These are phyloP conservation scores for Uria aalge DNA, from an alignment of 2,113 vertebrate species.

Conservation along the genomic window DNA sequence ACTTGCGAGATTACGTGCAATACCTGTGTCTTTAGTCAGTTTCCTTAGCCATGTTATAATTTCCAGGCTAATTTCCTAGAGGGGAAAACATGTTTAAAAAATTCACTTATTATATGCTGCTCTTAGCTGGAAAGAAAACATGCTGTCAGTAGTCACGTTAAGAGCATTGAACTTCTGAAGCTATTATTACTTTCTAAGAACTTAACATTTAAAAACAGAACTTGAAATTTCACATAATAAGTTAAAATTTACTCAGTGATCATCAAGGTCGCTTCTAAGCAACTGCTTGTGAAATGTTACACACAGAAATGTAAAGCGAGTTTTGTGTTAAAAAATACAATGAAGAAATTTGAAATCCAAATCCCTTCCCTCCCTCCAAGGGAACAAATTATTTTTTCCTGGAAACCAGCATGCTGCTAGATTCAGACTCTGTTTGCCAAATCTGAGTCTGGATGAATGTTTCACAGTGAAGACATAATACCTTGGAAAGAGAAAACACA, in stretches of 20 bases:
- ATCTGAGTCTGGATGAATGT: slow-evolving; percentile 4
- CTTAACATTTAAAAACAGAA: background rate
- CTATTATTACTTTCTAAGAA: background rate
- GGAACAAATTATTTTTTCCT: slow-evolving; percentile 29
- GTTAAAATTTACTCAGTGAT: background rate
- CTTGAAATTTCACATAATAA: background rate
- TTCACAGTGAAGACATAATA: slow-evolving; percentile 12
- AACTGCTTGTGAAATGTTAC: background rate
- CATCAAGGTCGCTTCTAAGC: background rate
- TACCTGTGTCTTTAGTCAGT: background rate
- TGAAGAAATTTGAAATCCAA: background rate
- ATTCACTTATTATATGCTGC: background rate
- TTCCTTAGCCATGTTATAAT: background rate
- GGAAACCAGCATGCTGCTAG: background rate
- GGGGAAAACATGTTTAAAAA: background rate
- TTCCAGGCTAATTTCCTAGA: background rate
- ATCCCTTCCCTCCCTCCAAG: background rate
- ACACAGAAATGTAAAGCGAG: background rate
- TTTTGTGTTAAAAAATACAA: background rate
- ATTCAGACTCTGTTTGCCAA: slow-evolving; percentile 7
- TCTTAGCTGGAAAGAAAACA: background rate
- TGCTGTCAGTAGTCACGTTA: background rate
- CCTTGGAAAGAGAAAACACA: slow-evolving; percentile 20
- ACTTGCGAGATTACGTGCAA: background rate
- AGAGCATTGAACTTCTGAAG: background rate